Conservation (phyloP, 2,797 vertebrate species). For the Sandelia bainsii region DNA sequence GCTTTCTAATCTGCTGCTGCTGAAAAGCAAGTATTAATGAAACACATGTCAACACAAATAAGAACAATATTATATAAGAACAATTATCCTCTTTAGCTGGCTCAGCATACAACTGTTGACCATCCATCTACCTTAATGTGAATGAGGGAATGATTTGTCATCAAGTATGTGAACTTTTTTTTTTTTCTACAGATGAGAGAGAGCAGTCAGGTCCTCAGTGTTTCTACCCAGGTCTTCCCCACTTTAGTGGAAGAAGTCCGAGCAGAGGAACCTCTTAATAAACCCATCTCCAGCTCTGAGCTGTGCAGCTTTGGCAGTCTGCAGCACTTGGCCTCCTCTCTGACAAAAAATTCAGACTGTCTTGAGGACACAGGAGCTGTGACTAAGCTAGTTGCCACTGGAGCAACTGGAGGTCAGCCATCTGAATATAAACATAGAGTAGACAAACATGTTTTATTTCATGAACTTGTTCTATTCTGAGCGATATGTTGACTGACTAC, state of each 20-base stretch:
- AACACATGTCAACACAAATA: no score
- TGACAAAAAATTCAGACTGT: constrained; percentile 23
- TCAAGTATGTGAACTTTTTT: not conserved
- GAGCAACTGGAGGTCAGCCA: constrained; percentile 68
- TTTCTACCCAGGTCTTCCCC: constrained; percentile 13
- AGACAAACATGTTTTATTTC: constrained; percentile 24
- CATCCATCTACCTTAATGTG: not conserved
- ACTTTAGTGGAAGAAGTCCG: constrained; percentile 16
- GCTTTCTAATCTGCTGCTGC: no score
- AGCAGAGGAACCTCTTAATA: constrained; percentile 24
- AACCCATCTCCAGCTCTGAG: constrained; percentile 26
- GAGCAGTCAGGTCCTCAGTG: constrained; percentile 31
- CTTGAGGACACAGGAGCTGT: constrained; percentile 46
- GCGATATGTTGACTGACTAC: not conserved
- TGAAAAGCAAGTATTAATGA: no score
- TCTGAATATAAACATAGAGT: constrained; percentile 42
- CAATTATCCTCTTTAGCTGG: no score
- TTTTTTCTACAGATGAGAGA: constrained; percentile 46
- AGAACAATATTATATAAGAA: no score
- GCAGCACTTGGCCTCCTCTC: constrained; percentile 28
- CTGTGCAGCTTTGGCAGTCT: constrained; percentile 19
- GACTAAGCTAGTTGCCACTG: constrained; percentile 13
- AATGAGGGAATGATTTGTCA: not conserved
- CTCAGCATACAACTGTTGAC: no score
- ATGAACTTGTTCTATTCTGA: not conserved